Percentiles rank a stretch among this genome's conserved stretches.
Conservation (phyloP, 1,140 invertebrate genomes). For the Cepaea nemoralis region DNA sequence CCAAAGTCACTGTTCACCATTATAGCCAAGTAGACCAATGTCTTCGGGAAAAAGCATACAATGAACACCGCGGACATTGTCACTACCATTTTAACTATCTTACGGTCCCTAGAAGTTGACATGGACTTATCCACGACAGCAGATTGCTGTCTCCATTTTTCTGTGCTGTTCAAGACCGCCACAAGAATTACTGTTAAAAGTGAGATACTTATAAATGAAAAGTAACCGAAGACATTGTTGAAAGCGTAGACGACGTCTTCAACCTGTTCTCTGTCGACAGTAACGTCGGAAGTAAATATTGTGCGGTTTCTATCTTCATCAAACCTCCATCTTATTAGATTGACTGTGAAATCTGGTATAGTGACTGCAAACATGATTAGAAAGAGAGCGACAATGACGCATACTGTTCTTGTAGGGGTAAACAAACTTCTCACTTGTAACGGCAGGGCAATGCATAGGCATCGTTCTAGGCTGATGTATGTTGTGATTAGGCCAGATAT, state of each 20-base stretch:
- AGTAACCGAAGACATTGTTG: background rate
- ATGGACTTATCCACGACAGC: background rate
- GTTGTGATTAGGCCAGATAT: background rate
- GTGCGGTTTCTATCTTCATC: background rate
- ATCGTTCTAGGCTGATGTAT: conserved; percentile 23
- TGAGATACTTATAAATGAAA: background rate
- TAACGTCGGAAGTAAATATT: background rate
- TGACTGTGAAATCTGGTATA: background rate
- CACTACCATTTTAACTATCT: background rate
- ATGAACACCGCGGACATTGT: background rate
- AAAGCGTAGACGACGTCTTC: background rate
- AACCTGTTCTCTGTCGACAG: background rate
- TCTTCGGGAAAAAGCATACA: background rate
- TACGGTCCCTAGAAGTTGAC: background rate
- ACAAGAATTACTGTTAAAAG: conserved; percentile 19
- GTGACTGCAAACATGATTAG: background rate
- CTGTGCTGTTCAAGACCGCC: background rate
- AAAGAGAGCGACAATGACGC: conserved; percentile 75
- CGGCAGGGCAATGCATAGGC: conserved; percentile 15
- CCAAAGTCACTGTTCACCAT: background rate
- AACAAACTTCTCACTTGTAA: conserved; percentile 82
- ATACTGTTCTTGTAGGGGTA: conserved; percentile 88
- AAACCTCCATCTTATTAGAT: background rate
- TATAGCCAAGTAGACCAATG: background rate
- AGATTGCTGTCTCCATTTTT: conserved; percentile 8